Base-by-base conservation (phyloP, 2,888 invertebrate genomes). In the Pyralis farinalis region DNA sequence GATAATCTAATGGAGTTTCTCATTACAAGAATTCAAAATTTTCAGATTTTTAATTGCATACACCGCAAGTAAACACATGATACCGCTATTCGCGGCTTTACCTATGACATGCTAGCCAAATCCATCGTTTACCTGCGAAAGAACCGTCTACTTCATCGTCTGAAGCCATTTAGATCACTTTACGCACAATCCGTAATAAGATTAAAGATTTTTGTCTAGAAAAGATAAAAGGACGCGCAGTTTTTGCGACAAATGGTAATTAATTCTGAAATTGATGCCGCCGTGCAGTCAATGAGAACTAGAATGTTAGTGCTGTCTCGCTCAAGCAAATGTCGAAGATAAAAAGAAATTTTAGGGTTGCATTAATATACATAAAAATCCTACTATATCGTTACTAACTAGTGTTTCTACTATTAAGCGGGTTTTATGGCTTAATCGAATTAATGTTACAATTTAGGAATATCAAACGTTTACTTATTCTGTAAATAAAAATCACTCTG, bases 111-210 rank as follows among this genome's bases (percentile, higher is more conserved):
- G 81, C 87, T 88, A 85, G 79, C 71, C 71, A 80, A 83, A 84
- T 75, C 74, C 60, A 71, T 66, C 70, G 86, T 93, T 95, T 91
- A 96, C 96, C 96, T 91, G 94, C 95, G 76, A 93, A 94, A 79
- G 93, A 94, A 78, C 95, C 96, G 70, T 96, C 96, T 78, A 95
- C 93, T 88, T 96, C 96, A 74, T 96, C 96, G 71, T 96, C 96
- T 53, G 96, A 96, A 84, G 95, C 96, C 96, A 96, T 96, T 82
- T 81, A 78, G 66, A 74, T 58, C 64, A 79, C 71, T 72, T 71
- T 78, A 71, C 66, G 67, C 71, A 81, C 81, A 79, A 82, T 58
- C 55, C 60, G 59, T 54, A 63, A 63, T 67, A 64, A 76, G 65
- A 71, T 74, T 56, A 65, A 69, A 72, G 71, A 77, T 80, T 84